A percentile compares a stretch with the other conserved stretches of the same genome.
Conservation (phyloP, 2,113 vertebrate genomes). For the Pomatostomus ruficeps region DNA sequence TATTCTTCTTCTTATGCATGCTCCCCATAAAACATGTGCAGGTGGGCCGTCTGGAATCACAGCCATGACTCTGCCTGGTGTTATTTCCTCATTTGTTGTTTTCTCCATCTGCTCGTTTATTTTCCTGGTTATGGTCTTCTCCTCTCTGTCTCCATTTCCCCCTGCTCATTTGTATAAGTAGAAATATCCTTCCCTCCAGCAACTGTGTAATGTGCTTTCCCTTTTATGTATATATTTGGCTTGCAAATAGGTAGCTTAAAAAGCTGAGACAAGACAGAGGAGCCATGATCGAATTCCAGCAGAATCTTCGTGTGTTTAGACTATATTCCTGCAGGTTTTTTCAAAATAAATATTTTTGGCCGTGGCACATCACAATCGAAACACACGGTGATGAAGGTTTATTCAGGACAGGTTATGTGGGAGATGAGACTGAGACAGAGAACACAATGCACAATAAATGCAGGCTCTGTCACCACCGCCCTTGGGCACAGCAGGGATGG, state of each 20-base stretch:
- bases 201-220: conserved; percentile 48
- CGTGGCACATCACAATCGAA: neutral
- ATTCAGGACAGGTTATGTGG: neutral
- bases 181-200: conserved; percentile 58
- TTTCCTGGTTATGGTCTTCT: conserved; percentile 48
- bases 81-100: conserved; percentile 59
- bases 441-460: neutral
- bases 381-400: neutral
- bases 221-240: conserved; percentile 62
- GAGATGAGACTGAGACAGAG: neutral
- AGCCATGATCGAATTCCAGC: conserved; percentile 27
- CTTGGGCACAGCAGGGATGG: neutral
- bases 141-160: conserved; percentile 19
- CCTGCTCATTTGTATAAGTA: conserved; percentile 53
- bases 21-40: conserved; percentile 38
- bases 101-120: conserved; percentile 65
- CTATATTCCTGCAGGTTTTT: neutral
- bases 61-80: conserved; percentile 60
- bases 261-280: conserved; percentile 11
- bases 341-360: neutral
- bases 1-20: conserved; percentile 7
- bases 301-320: neutral
- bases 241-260: conserved; percentile 60
- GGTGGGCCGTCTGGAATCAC: conserved; percentile 57
- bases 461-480: neutral